These are phyloP conservation scores for Flexamia atlantica DNA, from an alignment of 2,888 invertebrate genomes.

Conservation along the genomic window DNA sequence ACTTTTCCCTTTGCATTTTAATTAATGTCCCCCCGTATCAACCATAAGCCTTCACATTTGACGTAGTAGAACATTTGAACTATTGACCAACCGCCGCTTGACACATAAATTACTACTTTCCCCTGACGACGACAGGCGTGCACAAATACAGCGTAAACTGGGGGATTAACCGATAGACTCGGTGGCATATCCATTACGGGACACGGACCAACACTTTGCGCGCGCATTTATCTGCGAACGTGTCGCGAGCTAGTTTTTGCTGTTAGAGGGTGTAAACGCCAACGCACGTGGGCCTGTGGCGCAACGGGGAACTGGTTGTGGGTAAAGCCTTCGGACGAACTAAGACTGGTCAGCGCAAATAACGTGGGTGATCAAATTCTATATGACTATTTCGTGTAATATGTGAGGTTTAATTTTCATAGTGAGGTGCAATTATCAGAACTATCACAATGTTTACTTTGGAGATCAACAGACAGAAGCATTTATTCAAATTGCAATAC, in stretches of 20 bases:
- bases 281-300: slow-evolving; percentile 1
- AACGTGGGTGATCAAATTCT: no score
- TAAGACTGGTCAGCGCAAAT: no score
- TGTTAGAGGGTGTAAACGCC: slow-evolving; percentile 19
- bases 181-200: slow-evolving; percentile 43
- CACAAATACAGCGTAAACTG: slow-evolving; percentile 30
- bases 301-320: not conserved
- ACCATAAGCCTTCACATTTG: no score
- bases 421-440: no score
- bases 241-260: slow-evolving; percentile 30
- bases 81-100: not conserved
- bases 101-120: slow-evolving; percentile 14
- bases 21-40: no score
- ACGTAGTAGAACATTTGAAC: not conserved
- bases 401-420: no score
- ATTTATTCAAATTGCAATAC: no score
- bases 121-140: not conserved
- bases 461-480: no score
- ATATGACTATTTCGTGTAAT: no score
- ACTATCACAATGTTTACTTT: no score
- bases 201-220: slow-evolving; percentile 27
- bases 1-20: no score
- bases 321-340: no score
- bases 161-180: not conserved
- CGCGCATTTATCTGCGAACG: slow-evolving; percentile 1